A percentile compares a stretch with the other conserved stretches of the same genome.
Evolutionary conservation across 2,888 invertebrate genomes (phyloP).

Genomic region (Hybos culiciformis): DNA sequence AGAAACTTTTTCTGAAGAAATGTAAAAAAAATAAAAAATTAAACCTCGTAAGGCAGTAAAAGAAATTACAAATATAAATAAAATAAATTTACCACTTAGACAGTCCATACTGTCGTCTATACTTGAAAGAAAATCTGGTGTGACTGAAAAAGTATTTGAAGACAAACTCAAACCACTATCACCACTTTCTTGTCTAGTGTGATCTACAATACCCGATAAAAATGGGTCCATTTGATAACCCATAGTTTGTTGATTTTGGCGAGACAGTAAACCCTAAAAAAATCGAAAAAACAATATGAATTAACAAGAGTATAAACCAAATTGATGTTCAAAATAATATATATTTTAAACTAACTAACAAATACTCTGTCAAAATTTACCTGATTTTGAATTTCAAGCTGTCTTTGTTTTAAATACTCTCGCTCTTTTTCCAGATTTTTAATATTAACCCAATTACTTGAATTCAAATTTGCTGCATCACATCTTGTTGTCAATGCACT

Average conservation of each 20-base stretch:
- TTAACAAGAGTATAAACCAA: conserved; percentile 11
- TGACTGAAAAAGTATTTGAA: conserved; percentile 72
- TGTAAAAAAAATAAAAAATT: neutral
- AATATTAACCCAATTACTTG: conserved; percentile 24
- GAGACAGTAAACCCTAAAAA: conserved; percentile 15
- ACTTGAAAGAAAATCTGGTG: conserved; percentile 80
- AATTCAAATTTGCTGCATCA: conserved; percentile 10
- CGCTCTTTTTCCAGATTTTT: conserved; percentile 74
- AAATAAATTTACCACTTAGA: conserved; percentile 47
- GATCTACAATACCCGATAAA: conserved; percentile 68
- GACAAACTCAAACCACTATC: conserved; percentile 89
- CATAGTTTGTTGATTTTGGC: conserved; percentile 18
- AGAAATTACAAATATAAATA: no score
- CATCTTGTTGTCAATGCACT: conserved; percentile 20
- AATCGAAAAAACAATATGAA: neutral
- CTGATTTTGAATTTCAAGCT: conserved; percentile 80
- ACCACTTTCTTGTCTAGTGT: conserved; percentile 86
- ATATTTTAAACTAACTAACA: neutral
- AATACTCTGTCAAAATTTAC: conserved; percentile 38
- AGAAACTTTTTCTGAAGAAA: neutral
- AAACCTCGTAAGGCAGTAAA: no score
- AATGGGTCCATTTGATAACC: conserved; percentile 50
- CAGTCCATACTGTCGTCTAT: conserved; percentile 88
- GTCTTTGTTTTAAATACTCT: conserved; percentile 74
- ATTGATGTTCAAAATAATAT: no score